These are phyloP conservation scores for Lacerta viridis DNA, from an alignment of 2,797 vertebrate species.

Conservation along the genomic window DNA sequence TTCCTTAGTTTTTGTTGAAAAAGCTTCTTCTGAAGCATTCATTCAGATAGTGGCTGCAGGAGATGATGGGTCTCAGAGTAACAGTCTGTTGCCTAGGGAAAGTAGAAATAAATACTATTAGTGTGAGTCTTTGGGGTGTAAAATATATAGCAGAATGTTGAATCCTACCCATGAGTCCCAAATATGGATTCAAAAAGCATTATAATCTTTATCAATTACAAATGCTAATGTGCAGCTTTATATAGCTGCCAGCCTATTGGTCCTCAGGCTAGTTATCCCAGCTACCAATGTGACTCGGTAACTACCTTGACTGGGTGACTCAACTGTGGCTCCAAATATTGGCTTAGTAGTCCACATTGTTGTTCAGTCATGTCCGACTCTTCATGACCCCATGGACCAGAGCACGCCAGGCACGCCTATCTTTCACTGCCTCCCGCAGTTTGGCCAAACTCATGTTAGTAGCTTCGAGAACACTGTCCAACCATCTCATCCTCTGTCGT, in stretches of 20 bases:
- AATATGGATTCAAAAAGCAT: background rate
- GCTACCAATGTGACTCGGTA: background rate
- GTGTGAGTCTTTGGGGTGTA: background rate
- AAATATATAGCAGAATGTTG: slow-evolving; percentile 1
- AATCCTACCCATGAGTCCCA: background rate
- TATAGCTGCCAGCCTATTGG: background rate
- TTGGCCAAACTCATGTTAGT: too few relatives aligned
- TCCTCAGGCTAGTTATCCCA: background rate
- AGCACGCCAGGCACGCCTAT: too few relatives aligned
- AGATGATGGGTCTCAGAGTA: background rate
- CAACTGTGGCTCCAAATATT: background rate
- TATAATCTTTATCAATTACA: background rate
- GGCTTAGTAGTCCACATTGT: background rate
- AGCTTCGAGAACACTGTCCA: too few relatives aligned
- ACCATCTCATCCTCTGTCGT: too few relatives aligned
- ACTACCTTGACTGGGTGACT: background rate
- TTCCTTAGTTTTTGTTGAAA: background rate
- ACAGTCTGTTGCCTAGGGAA: background rate
- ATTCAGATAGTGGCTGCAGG: background rate
- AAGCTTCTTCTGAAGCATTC: background rate
- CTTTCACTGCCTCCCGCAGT: too few relatives aligned
- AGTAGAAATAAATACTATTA: background rate
- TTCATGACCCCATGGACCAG: too few relatives aligned
- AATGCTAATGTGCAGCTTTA: background rate
- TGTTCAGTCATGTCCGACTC: too few relatives aligned